A percentile compares a stretch with the other conserved stretches of the same genome.
These are phyloP conservation scores for Peromyscus leucopus DNA, from an alignment of 2,113 vertebrate species.

Conservation along the genomic window DNA sequence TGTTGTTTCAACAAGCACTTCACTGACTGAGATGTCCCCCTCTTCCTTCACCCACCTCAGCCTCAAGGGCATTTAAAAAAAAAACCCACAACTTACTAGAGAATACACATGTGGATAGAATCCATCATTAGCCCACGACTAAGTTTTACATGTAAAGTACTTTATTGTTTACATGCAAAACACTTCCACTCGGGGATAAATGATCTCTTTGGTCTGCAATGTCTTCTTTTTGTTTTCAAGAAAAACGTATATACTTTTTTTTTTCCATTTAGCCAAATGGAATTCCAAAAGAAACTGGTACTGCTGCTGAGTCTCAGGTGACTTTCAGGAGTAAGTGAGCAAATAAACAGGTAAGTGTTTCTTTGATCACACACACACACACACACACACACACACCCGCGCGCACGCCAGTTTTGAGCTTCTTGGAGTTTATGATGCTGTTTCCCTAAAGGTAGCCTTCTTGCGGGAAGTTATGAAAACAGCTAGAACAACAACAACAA, in stretches of 20 bases:
- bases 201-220: constrained; percentile 46
- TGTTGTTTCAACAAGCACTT: background rate
- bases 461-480: background rate
- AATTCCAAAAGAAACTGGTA: constrained; percentile 59
- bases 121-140: constrained; percentile 7
- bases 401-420: background rate
- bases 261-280: constrained; percentile 37
- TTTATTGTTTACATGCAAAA: constrained; percentile 62
- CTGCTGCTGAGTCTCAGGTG: background rate
- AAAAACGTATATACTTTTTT: constrained; percentile 24
- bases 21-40: background rate
- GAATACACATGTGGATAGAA: background rate
- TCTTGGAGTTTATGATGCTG: background rate
- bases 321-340: background rate
- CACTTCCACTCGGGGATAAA: constrained; percentile 16
- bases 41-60: background rate
- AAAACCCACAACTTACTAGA: background rate
- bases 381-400: too few relatives aligned
- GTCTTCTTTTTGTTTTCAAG: constrained; percentile 50
- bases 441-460: constrained; percentile 8
- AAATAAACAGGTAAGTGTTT: background rate
- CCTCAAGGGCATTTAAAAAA: background rate
- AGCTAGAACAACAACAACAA: constrained; percentile 45
- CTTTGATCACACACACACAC: too few relatives aligned
- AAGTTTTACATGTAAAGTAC: constrained; percentile 53